phyloP scores from a whole-genome alignment of 2,113 vertebrate genomes.

The Rhodinocichla rosea region DNA sequence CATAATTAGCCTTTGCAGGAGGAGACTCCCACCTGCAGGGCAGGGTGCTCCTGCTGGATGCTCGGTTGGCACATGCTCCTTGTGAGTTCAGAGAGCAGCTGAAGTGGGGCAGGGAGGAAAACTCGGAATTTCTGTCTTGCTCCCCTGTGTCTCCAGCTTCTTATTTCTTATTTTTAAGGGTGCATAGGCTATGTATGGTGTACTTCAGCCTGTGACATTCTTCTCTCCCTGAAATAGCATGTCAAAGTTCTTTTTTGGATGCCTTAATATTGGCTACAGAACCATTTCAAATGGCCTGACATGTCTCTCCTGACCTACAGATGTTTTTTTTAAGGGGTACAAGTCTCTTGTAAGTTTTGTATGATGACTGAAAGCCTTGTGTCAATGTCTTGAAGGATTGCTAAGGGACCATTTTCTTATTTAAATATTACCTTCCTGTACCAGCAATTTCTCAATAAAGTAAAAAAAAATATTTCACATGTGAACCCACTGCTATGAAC shows the following conservation, averaged over 20 bases:
- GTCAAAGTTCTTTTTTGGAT: neutral
- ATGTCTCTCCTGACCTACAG: neutral
- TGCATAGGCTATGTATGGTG: neutral
- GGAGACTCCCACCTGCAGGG: neutral
- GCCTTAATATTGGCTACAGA: neutral
- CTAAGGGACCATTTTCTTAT: neutral
- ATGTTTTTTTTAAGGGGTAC: neutral
- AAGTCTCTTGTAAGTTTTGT: neutral
- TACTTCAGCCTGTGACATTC: neutral
- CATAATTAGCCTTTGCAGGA: neutral
- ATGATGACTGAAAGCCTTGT: neutral
- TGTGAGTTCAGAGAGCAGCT: neutral
- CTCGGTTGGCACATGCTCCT: fast-evolving
- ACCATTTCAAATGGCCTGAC: neutral
- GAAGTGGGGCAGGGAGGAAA: neutral
- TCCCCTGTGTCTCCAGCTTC: neutral
- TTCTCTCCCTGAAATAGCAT: neutral
- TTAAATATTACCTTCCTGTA: neutral
- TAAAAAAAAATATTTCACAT: neutral
- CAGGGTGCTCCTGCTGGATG: neutral
- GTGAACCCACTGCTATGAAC: neutral
- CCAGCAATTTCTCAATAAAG: neutral
- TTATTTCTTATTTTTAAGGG: neutral
- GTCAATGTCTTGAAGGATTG: neutral
- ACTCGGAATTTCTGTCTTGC: neutral